Base-by-base conservation (phyloP, 2,888 invertebrate genomes). In the Brachylomia viminalis region DNA sequence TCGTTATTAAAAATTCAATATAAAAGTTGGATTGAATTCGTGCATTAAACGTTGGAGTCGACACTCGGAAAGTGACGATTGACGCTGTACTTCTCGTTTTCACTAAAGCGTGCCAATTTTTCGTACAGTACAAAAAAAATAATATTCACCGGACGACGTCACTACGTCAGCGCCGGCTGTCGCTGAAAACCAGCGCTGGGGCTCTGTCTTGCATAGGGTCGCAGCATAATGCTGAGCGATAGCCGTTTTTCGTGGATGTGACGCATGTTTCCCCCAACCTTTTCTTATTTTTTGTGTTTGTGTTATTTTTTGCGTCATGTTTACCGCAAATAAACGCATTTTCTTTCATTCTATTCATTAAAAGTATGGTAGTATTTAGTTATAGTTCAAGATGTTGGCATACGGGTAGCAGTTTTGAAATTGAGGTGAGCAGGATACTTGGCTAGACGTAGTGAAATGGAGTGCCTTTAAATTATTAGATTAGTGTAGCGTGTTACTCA, bases 1-100 rank as follows among this genome's bases (percentile, higher is more conserved):
- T 83, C 38, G 86, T 85, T 89, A 90, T 90, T 89, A 90, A 90
- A 89, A 90, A 88, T 87, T 89, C 86, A 90, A 89, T 90, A 88
- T 84, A 86, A 90, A 89, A 89, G 90, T 89, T 90, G 86, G 56
- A 89, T 86, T 88, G 90, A 86, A 90, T 90, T 87, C 72, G 74
- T 72, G 78, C 80, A 75, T 80, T 59, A 77, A 67, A 78, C 76
- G 49, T 72, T 65, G 62, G 65, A 77, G 72, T 79, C 56, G 71
- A 72, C 73, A 76, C 72, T 80, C 66, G 6, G 47, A 30, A 62
- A 68, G 64, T 81, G 74, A 72, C 79, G 80, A 75, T 72, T 75
- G 76, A 69, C 30, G 47, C 61, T 72, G 8, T 45, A 54, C 42
- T 10, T 6, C 23, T 23, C 23, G 33, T 17, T 11, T 33, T 66